phyloP scores from a whole-genome alignment of 2,888 invertebrate genomes.

The Apamea epomidion region DNA sequence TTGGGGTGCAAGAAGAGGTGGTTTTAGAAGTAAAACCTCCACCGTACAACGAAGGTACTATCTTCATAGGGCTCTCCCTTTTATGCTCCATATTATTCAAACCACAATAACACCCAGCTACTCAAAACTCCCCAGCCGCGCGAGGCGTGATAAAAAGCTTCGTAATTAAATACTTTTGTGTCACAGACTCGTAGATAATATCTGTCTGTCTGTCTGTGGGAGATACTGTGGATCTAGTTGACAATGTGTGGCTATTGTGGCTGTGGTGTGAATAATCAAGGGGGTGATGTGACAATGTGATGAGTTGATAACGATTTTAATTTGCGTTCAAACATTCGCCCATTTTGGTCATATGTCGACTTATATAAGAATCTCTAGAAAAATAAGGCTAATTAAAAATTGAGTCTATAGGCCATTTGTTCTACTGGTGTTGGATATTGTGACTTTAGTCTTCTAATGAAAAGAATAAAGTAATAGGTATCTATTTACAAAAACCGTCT shows the following conservation, averaged over 20 bases:
- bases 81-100: not conserved
- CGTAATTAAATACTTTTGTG: conserved; percentile 74
- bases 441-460: no score
- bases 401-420: not conserved
- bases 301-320: conserved; percentile 47
- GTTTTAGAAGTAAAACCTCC: not conserved
- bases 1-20: no score
- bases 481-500: not conserved
- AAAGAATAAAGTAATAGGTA: not conserved
- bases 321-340: not conserved
- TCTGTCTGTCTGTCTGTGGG: conserved; percentile 70
- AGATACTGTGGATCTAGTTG: conserved; percentile 54
- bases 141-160: conserved; percentile 67
- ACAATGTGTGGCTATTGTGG: conserved; percentile 50
- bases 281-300: conserved; percentile 41
- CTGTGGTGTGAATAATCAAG: conserved; percentile 21
- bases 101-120: not conserved
- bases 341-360: not conserved
- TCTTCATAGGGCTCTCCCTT: not conserved
- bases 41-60: not conserved
- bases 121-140: conserved; percentile 19
- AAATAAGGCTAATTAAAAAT: not conserved
- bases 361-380: not conserved
- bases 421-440: no score
- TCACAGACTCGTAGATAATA: conserved; percentile 70